phyloP scores from a whole-genome alignment of 2,888 invertebrate species.

The Caenorhabditis wallacei region DNA sequence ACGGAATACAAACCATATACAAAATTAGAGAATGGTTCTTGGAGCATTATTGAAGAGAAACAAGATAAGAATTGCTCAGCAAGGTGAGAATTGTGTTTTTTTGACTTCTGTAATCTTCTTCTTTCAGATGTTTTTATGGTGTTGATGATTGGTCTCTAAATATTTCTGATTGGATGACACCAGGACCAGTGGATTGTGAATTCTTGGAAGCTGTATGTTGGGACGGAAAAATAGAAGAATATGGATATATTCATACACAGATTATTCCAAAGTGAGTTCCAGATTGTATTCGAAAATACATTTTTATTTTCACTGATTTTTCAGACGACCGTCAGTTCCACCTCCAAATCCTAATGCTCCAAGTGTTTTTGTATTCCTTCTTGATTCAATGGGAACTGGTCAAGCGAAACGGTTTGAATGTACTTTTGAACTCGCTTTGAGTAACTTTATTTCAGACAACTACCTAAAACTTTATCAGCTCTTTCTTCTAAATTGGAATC shows the following conservation, averaged over 20 bases:
- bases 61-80: conserved; percentile 35
- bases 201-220: conserved; percentile 48
- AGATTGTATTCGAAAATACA: neutral
- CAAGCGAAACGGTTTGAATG: conserved; percentile 10
- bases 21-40: conserved; percentile 16
- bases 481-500: conserved; percentile 48
- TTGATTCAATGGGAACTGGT: conserved; percentile 38
- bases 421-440: neutral
- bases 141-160: neutral
- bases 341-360: conserved; percentile 17
- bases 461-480: conserved; percentile 17
- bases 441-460: neutral
- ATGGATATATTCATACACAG: conserved; percentile 52
- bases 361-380: conserved; percentile 39
- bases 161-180: conserved; percentile 12
- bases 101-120: neutral
- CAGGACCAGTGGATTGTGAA: conserved; percentile 33
- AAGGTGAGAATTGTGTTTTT: conserved; percentile 23
- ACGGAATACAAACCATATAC: conserved; percentile 23
- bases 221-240: conserved; percentile 14
- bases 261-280: conserved; percentile 30
- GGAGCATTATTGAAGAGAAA: conserved; percentile 36
- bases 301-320: neutral
- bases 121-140: conserved; percentile 8
- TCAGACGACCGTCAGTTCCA: neutral